Conservation (phyloP, 2,113 vertebrate species). For the Propithecus coquereli region DNA sequence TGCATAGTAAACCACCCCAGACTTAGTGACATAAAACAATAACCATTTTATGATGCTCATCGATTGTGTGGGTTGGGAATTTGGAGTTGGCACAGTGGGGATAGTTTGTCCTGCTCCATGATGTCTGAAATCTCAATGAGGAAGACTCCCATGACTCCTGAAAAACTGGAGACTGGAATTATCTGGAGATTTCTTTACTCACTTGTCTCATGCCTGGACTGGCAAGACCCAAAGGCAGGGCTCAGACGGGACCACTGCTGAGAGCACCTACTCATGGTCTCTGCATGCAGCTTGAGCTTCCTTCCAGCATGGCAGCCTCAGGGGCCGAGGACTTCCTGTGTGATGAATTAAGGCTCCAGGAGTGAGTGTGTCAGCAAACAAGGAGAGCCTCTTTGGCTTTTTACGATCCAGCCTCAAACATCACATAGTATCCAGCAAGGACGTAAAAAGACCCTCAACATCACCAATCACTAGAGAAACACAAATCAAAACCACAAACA, state of each 20-base stretch:
- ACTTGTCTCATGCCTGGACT: neutral
- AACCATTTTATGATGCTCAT: neutral
- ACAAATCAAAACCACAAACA: neutral
- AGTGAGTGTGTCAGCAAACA: neutral
- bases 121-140: neutral
- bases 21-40: neutral
- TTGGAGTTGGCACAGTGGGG: neutral
- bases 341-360: no score
- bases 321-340: neutral
- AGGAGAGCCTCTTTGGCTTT: neutral
- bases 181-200: neutral
- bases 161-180: neutral
- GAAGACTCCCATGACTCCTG: neutral
- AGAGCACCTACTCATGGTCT: fast-evolving
- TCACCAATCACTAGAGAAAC: neutral
- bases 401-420: neutral
- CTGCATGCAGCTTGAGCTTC: neutral
- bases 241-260: neutral
- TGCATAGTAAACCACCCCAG: no score
- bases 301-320: neutral
- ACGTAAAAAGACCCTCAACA: neutral
- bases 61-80: neutral
- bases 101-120: neutral
- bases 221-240: neutral
- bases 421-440: neutral